A percentile compares a stretch with the other conserved stretches of the same genome.
phyloP scores from a whole-genome alignment of 2,888 invertebrate species.

The Amiota mariae region DNA sequence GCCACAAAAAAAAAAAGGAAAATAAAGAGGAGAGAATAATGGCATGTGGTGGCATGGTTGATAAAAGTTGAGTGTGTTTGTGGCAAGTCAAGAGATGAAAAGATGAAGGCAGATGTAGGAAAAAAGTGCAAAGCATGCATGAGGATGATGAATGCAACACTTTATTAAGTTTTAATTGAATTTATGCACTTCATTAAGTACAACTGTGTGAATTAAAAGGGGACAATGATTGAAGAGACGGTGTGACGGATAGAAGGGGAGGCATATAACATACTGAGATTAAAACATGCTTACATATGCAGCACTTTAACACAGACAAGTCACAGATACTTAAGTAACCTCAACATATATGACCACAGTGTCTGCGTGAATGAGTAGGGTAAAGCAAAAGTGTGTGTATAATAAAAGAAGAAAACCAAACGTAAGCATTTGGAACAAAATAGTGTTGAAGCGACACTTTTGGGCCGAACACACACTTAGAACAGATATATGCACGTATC shows the following conservation, averaged over 20 bases:
- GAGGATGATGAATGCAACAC: conserved; percentile 22
- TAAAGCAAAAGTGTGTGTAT: too few relatives aligned
- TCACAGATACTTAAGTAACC: neutral
- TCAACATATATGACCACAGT: neutral
- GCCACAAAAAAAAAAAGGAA: neutral
- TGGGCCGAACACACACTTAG: neutral
- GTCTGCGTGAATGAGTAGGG: too few relatives aligned
- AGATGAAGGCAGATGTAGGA: neutral
- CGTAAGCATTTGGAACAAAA: too few relatives aligned
- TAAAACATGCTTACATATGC: neutral
- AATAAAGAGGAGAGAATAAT: too few relatives aligned
- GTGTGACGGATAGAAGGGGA: neutral
- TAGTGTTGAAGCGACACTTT: neutral
- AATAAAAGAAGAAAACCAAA: too few relatives aligned
- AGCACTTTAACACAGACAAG: conserved; percentile 8
- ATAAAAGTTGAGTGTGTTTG: neutral
- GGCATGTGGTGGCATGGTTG: neutral
- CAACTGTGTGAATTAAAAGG: neutral
- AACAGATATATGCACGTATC: neutral
- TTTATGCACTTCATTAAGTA: conserved; percentile 27
- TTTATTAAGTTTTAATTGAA: conserved; percentile 29
- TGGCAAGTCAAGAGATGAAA: neutral
- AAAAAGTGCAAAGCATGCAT: conserved; percentile 14
- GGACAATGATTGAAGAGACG: too few relatives aligned
- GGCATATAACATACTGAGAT: neutral